Percentiles rank a stretch among this genome's conserved stretches.
phyloP scores from a whole-genome alignment of 2,888 invertebrate species.

The Aphidoletes aphidimyza region DNA sequence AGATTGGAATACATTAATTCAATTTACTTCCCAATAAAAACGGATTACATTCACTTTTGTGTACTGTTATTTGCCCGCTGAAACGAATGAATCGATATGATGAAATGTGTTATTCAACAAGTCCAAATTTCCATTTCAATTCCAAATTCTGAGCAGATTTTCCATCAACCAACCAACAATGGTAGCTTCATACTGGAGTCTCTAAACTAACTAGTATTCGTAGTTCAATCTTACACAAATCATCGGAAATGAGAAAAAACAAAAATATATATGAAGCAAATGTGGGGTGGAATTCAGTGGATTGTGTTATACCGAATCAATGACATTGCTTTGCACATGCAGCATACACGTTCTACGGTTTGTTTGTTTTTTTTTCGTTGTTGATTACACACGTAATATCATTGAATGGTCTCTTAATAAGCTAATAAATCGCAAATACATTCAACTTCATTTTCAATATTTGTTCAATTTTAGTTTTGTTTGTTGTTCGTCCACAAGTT shows the following conservation, averaged over 20 bases:
- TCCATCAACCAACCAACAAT: no score
- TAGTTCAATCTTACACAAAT: no score
- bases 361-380: not conserved
- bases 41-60: not conserved
- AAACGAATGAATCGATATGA: no score
- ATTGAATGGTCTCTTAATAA: slow-evolving; percentile 8
- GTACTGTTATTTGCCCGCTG: not conserved
- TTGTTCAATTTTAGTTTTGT: not conserved
- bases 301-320: slow-evolving; percentile 9
- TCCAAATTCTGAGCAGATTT: no score
- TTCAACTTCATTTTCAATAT: not conserved
- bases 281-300: not conserved
- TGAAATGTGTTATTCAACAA: not conserved
- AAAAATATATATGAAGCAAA: not conserved
- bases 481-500: no score
- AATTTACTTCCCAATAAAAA: not conserved
- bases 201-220: no score
- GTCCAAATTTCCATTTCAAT: no score
- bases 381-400: slow-evolving; percentile 1
- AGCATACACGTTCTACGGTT: not conserved
- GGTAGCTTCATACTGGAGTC: no score
- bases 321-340: slow-evolving; percentile 9
- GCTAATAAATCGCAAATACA: not conserved
- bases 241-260: not conserved
- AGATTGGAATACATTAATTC: slow-evolving; percentile 34